phyloP scores from a whole-genome alignment of 2,888 invertebrate species.

The Synergus japonicus region DNA sequence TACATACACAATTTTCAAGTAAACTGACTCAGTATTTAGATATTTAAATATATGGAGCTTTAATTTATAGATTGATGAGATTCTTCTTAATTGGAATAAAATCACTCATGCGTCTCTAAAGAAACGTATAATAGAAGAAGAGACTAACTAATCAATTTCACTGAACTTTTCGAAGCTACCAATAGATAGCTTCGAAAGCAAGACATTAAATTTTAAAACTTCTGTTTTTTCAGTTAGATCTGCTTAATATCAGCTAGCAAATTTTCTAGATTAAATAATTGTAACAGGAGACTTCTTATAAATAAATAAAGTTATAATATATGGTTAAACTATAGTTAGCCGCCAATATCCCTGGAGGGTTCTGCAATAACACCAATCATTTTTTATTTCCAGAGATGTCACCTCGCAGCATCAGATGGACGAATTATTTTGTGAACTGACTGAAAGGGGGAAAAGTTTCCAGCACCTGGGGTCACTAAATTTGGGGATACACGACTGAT shows the following conservation, averaged over 20 bases:
- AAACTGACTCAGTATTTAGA: background rate
- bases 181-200: conserved; percentile 12
- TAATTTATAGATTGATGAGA: background rate
- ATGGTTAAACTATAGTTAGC: background rate
- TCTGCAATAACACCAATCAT: conserved; percentile 1
- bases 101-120: background rate
- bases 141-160: conserved; percentile 2
- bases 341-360: background rate
- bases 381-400: conserved; percentile 28
- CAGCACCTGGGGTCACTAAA: conserved; percentile 28
- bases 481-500: conserved; percentile 9
- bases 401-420: conserved; percentile 1
- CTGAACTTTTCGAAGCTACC: conserved; percentile 19
- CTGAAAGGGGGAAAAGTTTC: conserved; percentile 8
- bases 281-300: background rate
- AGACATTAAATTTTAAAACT: conserved; percentile 23
- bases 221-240: background rate
- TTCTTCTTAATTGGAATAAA: background rate
- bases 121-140: background rate
- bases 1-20: too few relatives aligned
- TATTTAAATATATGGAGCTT: background rate
- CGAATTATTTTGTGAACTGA: conserved; percentile 31
- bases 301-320: too few relatives aligned
- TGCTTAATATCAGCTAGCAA: background rate
- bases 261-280: conserved; percentile 10